Percentiles rank a stretch among this genome's conserved stretches.
These are phyloP conservation scores for Bucco capensis DNA, from an alignment of 2,113 vertebrate genomes.

Conservation along the genomic window DNA sequence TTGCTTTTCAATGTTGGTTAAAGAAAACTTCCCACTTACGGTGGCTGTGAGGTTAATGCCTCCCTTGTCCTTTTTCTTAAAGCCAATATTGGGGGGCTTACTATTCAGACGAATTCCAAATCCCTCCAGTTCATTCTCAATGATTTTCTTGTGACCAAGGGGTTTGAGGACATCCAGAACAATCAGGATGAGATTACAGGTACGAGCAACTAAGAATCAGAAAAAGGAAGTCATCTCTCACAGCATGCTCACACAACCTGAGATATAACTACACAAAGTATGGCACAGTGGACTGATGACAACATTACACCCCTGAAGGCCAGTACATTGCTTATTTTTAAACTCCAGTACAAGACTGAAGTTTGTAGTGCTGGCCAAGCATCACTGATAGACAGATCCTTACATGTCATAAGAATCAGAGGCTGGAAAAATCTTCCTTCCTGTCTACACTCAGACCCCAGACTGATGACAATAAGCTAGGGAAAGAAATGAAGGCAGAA, in stretches of 20 bases:
- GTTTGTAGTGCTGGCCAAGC: not conserved
- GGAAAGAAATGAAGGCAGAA: not conserved
- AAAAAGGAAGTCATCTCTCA: not conserved
- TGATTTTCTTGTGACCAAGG: conserved; percentile 94
- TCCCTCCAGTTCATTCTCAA: conserved; percentile 96
- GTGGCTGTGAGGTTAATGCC: conserved; percentile 98
- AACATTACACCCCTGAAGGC: not conserved
- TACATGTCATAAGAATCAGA: not conserved
- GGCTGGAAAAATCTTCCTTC: not conserved
- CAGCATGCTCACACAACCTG: not conserved
- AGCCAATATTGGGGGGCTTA: conserved; percentile 95
- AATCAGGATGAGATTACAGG: conserved; percentile 97
- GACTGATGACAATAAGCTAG: not conserved
- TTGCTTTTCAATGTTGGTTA: not conserved
- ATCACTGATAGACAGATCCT: not conserved
- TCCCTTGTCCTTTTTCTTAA: conserved; percentile 98
- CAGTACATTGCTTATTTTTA: not conserved
- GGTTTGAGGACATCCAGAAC: conserved; percentile 97
- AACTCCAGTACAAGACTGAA: not conserved
- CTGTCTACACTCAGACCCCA: not conserved
- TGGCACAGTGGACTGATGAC: not conserved
- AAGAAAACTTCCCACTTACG: conserved; percentile 72
- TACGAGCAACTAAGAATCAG: conserved; percentile 86
- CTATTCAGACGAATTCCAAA: conserved; percentile 98
- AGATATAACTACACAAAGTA: not conserved